Conservation (phyloP, 2,888 invertebrate species). For the Alsophila aescularia region DNA sequence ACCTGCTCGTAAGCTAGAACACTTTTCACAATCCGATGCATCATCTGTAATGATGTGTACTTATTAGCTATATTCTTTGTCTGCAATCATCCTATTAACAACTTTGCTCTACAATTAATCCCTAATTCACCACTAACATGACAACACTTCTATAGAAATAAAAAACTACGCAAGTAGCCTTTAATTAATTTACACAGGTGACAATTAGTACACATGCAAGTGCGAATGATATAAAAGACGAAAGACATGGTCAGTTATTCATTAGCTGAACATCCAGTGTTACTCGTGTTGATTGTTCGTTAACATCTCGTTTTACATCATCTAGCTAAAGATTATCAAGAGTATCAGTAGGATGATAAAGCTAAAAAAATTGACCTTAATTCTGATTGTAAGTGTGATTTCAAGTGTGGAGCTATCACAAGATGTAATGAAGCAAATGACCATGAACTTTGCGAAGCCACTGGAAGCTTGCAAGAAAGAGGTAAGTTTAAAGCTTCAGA, state of each 20-base stretch:
- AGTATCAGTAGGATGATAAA: neutral
- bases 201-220: slow-evolving; percentile 12
- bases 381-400: slow-evolving; percentile 21
- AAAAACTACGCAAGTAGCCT: slow-evolving; percentile 8
- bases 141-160: slow-evolving; percentile 10
- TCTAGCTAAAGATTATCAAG: too few relatives aligned
- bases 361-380: slow-evolving; percentile 2
- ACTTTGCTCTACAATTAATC: neutral
- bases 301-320: too few relatives aligned
- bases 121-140: slow-evolving; percentile 7
- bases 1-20: too few relatives aligned
- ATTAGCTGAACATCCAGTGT: neutral
- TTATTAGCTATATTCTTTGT: too few relatives aligned
- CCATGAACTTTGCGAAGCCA: slow-evolving; percentile 39
- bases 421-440: slow-evolving; percentile 38
- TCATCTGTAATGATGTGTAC: neutral
- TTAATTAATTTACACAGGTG: slow-evolving; percentile 11
- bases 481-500: slow-evolving; percentile 20
- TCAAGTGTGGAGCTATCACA: slow-evolving; percentile 29
- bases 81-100: slow-evolving; percentile 1
- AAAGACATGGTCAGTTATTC: neutral
- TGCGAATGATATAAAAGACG: slow-evolving; percentile 24
- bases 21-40: neutral
- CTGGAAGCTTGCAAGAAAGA: slow-evolving; percentile 35
- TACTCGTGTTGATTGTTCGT: neutral